These are phyloP conservation scores for Hipparchia semele DNA, from an alignment of 2,888 invertebrate species.

Conservation along the genomic window DNA sequence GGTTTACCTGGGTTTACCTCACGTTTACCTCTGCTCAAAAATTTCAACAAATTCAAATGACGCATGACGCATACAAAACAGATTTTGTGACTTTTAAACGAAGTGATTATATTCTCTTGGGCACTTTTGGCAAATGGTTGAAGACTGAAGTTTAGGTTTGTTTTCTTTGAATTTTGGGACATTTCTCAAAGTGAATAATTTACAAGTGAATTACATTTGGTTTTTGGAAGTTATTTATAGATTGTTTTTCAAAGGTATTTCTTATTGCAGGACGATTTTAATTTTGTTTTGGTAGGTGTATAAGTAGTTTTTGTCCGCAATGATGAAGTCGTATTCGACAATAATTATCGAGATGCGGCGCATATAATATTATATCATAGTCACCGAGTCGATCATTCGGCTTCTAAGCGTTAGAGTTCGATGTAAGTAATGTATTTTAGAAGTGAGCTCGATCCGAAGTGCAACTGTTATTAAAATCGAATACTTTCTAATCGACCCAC, in stretches of 20 bases:
- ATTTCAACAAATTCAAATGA: neutral
- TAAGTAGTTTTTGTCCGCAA: neutral
- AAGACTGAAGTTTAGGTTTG: too few species aligned
- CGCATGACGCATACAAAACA: neutral
- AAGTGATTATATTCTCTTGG: too few species aligned
- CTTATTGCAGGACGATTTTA: conserved; percentile 2
- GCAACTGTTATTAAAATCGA: conserved; percentile 37
- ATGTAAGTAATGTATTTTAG: too few species aligned
- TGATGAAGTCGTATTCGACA: neutral
- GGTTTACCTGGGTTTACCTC: too few species aligned
- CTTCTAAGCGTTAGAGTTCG: too few species aligned
- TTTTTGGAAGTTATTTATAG: conserved; percentile 4
- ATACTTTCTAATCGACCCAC: conserved; percentile 54
- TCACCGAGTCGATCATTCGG: too few species aligned
- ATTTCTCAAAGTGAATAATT: neutral
- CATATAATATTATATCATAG: too few species aligned
- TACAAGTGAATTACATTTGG: neutral
- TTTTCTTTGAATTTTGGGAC: neutral
- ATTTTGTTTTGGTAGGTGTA: conserved; percentile 2
- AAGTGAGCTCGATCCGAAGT: conserved; percentile 25
- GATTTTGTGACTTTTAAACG: neutral
- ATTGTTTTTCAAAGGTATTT: conserved; percentile 8
- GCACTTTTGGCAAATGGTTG: neutral
- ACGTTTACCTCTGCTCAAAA: neutral
- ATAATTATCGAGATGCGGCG: too few species aligned